Base-by-base conservation (phyloP, 2,888 invertebrate genomes). In the Rhorus exstirpatorius region DNA sequence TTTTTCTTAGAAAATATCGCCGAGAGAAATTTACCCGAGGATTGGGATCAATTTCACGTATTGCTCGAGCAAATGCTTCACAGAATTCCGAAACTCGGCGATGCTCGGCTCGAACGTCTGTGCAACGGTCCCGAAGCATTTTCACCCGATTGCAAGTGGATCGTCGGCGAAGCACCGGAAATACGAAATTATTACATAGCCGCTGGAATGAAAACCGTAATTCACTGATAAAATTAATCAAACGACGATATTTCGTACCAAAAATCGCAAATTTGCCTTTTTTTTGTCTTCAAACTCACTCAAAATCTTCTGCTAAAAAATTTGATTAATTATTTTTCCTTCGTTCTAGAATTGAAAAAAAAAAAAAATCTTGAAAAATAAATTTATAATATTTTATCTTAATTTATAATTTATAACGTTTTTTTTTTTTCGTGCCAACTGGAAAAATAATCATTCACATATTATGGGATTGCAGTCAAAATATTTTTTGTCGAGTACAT, bases 21-120 rank as follows among this genome's bases (percentile, higher is more conserved):
- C 21, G 95, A 96, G 60, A 94, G 97, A 10, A 94, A 95, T 88
- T 94, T 97, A 41, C 95, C 96, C 0, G 97, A 97, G 89, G 99
- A 99, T 93, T 99, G 99, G 99, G 99, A 99, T 93, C 98, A 98
- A 89, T 99, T 99, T 93, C 97, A 98, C 90, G 95, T 97, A 53
- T 93, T 99, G 55, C 94, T 99, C 35, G 97, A 98, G 86, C 96
- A 98, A 90, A 94, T 99, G 87, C 93, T 99, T 49, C 95, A 96
- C 85, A 95, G 99, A 24, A 96, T 98, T 79, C 99, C 99, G 0
- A 93, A 94, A 60, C 94, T 99, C 67, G 95, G 95, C 31, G 94
- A 95, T 58, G 97, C 97, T 0, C 94, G 95, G 7, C 94, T 98
- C 14, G 96, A 98, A 87, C 96, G 96, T 84, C 94, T 99, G 12